phyloP scores from a whole-genome alignment of 2,113 vertebrate species.

The Myxocyprinus asiaticus region DNA sequence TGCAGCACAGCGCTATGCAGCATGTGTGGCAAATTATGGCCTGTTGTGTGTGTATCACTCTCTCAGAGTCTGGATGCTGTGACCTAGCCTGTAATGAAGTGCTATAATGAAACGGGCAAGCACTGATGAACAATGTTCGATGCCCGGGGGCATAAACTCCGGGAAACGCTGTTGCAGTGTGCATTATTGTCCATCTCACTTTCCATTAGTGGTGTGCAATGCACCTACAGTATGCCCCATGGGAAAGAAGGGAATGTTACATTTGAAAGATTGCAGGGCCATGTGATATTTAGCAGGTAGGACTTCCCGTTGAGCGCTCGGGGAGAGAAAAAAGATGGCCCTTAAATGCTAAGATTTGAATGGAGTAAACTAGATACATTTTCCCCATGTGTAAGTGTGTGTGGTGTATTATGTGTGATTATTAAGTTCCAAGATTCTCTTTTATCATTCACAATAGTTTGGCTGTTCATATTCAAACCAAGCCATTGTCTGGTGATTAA shows the following conservation, averaged over 20 bases:
- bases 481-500: conserved; percentile 5
- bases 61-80: conserved; percentile 4
- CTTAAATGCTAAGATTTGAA: conserved; percentile 9
- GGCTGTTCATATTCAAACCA: neutral
- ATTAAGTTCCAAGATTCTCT: neutral
- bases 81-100: conserved; percentile 36
- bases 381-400: neutral
- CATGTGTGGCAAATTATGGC: conserved; percentile 10
- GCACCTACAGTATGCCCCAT: conserved; percentile 37
- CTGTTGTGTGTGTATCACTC: conserved; percentile 31
- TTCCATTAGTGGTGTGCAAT: conserved; percentile 38
- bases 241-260: conserved; percentile 32
- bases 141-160: conserved; percentile 22
- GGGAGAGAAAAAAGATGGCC: neutral
- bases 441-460: too few relatives aligned
- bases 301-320: conserved; percentile 6
- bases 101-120: conserved; percentile 36
- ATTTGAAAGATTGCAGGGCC: conserved; percentile 38
- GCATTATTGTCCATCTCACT: conserved; percentile 38
- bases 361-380: neutral
- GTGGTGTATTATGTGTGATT: neutral
- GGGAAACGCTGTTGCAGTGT: conserved; percentile 19
- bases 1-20: conserved; percentile 9
- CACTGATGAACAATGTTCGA: conserved; percentile 32
- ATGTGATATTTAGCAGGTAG: conserved; percentile 49